Base-by-base conservation (phyloP, 2,113 vertebrate species). In the Embiotoca jacksoni region DNA sequence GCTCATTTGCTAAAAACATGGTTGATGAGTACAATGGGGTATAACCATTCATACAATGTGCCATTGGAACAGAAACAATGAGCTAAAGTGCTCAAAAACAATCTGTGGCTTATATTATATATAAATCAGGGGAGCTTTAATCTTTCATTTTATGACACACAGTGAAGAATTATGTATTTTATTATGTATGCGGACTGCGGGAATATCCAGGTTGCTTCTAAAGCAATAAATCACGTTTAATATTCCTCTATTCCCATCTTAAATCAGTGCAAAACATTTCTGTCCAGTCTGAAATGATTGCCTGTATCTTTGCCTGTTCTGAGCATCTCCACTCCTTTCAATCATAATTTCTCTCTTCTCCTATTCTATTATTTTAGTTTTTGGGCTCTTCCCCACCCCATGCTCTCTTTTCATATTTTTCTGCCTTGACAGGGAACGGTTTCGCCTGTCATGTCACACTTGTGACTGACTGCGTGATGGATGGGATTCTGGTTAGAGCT, bases 381-480 rank as follows among this genome's bases (percentile, higher is more conserved):
- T 63, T 78, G 33, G 52, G 62, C 33, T 53, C 46, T 7, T 31
- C 33, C 37, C 57, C 5, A 0, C 36, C 35, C 66, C 10, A 1
- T 57, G 15, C 70, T 78, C 73, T 59, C 65, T 67, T 79, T 76
- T 58, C 49, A 65, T 66, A 72, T 85, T 85, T 81, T 77, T 65
- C 75, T 83, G 75, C 65, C 64, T 72, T 77, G 80, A 89, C 83
- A 88, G 73, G 65, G 72, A 83, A 68, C 78, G 39, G 75, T 89
- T 89, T 88, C 14, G 65, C 77, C 58, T 92, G 86, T 89, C 90
- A 80, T 85, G 85, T 90, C 89, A 70, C 78, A 84, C 75, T 89
- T 88, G 91, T 88, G 90, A 87, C 71, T 91, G 88, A 77, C 83
- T 91, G 75, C 3, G 59, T 91, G 89, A 91, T 88, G 76, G 81